Evolutionary conservation across 2,888 invertebrate genomes (phyloP).

Genomic region (Noctua fimbriata): DNA sequence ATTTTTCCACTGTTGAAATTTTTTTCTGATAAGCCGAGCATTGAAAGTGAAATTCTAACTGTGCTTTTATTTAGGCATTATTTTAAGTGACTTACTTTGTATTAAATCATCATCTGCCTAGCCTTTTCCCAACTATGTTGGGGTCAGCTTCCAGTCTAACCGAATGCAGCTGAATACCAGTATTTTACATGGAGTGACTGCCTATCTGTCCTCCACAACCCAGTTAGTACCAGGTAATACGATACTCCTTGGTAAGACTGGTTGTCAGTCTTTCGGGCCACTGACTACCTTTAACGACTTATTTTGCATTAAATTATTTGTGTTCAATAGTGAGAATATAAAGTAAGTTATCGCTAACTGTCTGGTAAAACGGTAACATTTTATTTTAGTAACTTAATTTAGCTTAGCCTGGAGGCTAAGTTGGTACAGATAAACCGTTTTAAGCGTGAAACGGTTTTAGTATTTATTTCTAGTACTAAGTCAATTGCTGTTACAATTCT

Average conservation of each 20-base stretch:
- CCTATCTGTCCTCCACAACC: too few species aligned
- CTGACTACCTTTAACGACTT: too few species aligned
- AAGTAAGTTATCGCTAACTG: conserved; percentile 33
- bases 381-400: conserved; percentile 63
- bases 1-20: not conserved
- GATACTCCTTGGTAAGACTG: too few species aligned
- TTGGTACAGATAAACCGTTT: conserved; percentile 26
- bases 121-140: too few species aligned
- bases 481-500: conserved; percentile 50
- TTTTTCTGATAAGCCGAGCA: not conserved
- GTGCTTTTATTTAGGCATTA: not conserved
- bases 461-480: conserved; percentile 55
- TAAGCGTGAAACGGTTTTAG: conserved; percentile 20
- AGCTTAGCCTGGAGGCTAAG: conserved; percentile 32
- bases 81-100: not conserved
- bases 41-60: not conserved
- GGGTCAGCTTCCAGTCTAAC: too few species aligned
- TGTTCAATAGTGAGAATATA: conserved; percentile 35
- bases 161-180: not conserved
- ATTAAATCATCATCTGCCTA: too few species aligned
- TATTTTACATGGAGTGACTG: too few species aligned
- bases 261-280: too few species aligned
- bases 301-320: conserved; percentile 51
- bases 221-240: too few species aligned
- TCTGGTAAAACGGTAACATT: conserved; percentile 44